A percentile compares a stretch with the other conserved stretches of the same genome.
Evolutionary conservation across 64 coral and sea anemone genomes (phyloP).

Genomic region (Stylophora pistillata): DNA sequence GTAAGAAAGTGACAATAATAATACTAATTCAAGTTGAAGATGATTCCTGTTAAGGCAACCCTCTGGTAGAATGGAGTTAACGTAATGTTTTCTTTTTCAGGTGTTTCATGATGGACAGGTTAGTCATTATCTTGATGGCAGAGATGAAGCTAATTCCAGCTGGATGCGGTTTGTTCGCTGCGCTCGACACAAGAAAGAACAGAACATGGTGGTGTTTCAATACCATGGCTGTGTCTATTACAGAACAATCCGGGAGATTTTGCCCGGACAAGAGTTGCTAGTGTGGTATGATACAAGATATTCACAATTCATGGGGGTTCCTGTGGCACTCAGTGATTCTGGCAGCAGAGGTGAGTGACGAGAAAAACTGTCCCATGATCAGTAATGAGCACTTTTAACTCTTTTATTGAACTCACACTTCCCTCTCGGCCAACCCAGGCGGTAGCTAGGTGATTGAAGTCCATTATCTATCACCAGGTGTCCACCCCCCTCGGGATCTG

Average conservation of each 20-base stretch:
- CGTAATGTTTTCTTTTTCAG: background rate
- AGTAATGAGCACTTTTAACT: background rate
- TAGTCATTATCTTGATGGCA: slow-evolving; percentile 97
- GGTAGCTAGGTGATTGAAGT: background rate
- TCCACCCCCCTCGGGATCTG: slow-evolving; percentile 86
- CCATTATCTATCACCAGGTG: slow-evolving; percentile 46
- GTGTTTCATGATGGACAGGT: slow-evolving; percentile 99
- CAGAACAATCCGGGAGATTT: slow-evolving; percentile 86
- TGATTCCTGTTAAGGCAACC: background rate
- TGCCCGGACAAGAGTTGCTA: slow-evolving; percentile 87
- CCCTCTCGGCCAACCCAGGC: background rate
- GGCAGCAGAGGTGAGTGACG: slow-evolving; percentile 83
- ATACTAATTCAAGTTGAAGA: too few relatives aligned
- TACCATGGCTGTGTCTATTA: slow-evolving; percentile 99
- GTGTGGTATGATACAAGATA: slow-evolving; percentile 98
- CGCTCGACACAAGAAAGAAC: slow-evolving; percentile 94
- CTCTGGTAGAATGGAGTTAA: background rate
- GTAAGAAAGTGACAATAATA: background rate
- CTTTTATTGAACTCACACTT: too few relatives aligned
- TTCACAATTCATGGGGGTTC: slow-evolving; percentile 96
- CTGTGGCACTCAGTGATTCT: slow-evolving; percentile 87
- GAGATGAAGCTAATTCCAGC: slow-evolving; percentile 95
- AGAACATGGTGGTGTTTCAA: slow-evolving; percentile 99
- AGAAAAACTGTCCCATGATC: background rate
- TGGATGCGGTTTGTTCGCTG: slow-evolving; percentile 99